Evolutionary conservation across 2,888 invertebrate species (phyloP).

Genomic region (Allolobophora icterica): DNA sequence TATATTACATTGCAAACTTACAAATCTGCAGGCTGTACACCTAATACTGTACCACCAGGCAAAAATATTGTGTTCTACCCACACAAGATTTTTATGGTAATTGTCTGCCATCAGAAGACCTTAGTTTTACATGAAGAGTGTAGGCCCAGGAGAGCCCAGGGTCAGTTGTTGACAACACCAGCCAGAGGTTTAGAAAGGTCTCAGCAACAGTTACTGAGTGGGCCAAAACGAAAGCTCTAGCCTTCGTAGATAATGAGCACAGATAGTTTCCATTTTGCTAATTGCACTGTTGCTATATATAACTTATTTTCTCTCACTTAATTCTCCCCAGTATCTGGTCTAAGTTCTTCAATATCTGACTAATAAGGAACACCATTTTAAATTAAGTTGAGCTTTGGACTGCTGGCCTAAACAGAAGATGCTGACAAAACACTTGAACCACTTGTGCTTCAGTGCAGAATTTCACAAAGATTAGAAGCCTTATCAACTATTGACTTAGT

Average conservation of each 20-base stretch:
- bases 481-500: not conserved
- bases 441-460: not conserved
- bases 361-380: not conserved
- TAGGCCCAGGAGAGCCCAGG: not conserved
- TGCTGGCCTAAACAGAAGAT: not conserved
- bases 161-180: not conserved
- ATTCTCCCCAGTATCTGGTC: not conserved
- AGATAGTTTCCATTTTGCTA: not conserved
- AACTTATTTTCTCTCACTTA: too few species aligned
- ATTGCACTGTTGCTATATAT: not conserved
- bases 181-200: not conserved
- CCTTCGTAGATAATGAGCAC: not conserved
- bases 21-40: too few species aligned
- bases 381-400: not conserved
- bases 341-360: not conserved
- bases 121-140: not conserved
- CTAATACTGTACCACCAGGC: not conserved
- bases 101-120: too few species aligned
- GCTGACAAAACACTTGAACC: not conserved
- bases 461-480: not conserved
- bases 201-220: not conserved
- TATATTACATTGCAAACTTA: too few species aligned
- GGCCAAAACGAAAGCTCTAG: not conserved
- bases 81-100: not conserved
- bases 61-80: not conserved